Evolutionary conservation across 2,113 vertebrate genomes (phyloP).

Genomic region (Mixornis gularis): DNA sequence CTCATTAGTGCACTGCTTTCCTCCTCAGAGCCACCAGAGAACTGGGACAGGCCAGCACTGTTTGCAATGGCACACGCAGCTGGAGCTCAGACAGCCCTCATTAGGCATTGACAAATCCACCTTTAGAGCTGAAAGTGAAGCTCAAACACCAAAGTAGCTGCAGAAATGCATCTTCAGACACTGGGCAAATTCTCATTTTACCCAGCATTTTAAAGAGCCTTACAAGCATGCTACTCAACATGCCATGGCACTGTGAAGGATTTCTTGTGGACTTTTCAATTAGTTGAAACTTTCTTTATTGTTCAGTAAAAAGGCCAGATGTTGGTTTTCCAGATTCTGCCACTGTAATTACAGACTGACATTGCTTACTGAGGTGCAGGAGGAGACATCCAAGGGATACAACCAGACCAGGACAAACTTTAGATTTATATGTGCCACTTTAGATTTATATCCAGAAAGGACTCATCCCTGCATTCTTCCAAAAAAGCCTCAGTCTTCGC

Average conservation of each 20-base stretch:
- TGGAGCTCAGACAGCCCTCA: constrained; percentile 10
- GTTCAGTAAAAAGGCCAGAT: background rate
- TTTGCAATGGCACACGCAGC: background rate
- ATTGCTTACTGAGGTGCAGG: background rate
- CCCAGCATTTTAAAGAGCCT: background rate
- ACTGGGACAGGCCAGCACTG: background rate
- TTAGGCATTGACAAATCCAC: background rate
- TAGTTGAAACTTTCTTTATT: background rate
- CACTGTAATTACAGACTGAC: background rate
- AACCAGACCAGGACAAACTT: background rate
- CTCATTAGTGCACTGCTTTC: background rate
- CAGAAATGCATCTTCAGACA: background rate
- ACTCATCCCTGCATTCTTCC: background rate
- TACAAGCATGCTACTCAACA: background rate
- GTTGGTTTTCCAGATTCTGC: background rate
- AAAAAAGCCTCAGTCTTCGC: background rate
- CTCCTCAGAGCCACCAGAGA: background rate
- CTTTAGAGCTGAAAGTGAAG: background rate
- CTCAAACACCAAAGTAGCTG: background rate
- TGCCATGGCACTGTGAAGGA: background rate
- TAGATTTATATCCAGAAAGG: background rate
- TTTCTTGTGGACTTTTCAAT: background rate
- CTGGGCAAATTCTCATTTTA: background rate
- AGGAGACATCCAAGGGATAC: background rate
- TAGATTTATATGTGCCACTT: fast-evolving